Evolutionary conservation across 2,797 vertebrate species (phyloP).

Genomic region (Poecilia wingei): DNA sequence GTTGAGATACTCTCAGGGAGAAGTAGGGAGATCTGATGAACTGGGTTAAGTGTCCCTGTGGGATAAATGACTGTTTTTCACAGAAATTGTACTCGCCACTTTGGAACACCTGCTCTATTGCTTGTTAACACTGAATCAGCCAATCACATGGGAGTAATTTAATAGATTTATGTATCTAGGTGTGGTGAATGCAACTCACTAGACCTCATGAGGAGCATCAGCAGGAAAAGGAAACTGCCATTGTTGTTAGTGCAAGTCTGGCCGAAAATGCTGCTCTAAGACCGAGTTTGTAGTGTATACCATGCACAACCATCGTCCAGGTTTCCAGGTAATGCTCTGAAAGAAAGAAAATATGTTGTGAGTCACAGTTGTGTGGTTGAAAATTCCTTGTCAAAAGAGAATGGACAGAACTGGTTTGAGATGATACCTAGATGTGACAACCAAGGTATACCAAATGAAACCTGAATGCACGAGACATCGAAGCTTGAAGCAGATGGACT

Average conservation of each 20-base stretch:
- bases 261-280: not conserved
- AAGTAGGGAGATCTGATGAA: not conserved
- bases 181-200: not conserved
- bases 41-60: not conserved
- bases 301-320: not conserved
- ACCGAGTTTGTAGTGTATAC: not conserved
- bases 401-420: not conserved
- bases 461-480: not conserved
- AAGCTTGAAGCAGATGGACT: not conserved
- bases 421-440: not conserved
- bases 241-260: not conserved
- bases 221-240: not conserved
- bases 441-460: not conserved
- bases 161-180: not conserved
- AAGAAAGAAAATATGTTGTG: not conserved
- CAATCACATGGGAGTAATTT: not conserved
- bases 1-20: not conserved
- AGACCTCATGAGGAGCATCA: not conserved
- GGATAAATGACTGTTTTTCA: not conserved
- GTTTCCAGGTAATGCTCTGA: not conserved
- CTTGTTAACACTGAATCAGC: not conserved
- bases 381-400: not conserved
- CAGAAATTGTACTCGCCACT: not conserved
- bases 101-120: not conserved
- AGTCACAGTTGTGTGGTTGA: not conserved